Evolutionary conservation across 2,888 invertebrate genomes (phyloP).

Genomic region (Stomorhina lunata): DNA sequence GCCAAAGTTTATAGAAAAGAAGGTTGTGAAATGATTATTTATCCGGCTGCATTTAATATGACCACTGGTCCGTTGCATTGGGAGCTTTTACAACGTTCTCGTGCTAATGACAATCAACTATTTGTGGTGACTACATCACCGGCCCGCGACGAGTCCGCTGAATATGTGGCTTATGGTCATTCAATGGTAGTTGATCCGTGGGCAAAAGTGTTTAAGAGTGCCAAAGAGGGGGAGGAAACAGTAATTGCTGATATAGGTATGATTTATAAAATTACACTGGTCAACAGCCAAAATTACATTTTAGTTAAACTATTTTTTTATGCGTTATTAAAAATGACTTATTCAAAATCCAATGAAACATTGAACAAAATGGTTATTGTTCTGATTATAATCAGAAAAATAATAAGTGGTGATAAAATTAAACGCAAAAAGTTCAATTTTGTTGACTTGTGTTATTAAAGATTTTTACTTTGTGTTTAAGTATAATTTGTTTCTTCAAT

Average conservation of each 20-base stretch:
- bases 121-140: conserved; percentile 93
- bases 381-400: no score
- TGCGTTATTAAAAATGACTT: no score
- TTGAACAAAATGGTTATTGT: no score
- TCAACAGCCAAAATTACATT: no score
- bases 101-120: conserved; percentile 94
- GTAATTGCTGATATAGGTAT: conserved; percentile 88
- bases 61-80: conserved; percentile 97
- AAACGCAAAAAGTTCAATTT: no score
- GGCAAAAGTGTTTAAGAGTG: conserved; percentile 84
- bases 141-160: conserved; percentile 87
- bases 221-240: conserved; percentile 86
- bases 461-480: not conserved
- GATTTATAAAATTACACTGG: no score
- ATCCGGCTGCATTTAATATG: conserved; percentile 98
- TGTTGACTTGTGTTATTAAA: no score
- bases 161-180: conserved; percentile 96
- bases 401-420: no score
- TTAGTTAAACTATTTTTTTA: no score
- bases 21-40: conserved; percentile 92
- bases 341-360: no score
- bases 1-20: conserved; percentile 86
- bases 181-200: conserved; percentile 91
- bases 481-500: no score
- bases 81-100: conserved; percentile 89